These are phyloP conservation scores for Trichopoda pennipes DNA, from an alignment of 2,888 invertebrate genomes.

Conservation along the genomic window DNA sequence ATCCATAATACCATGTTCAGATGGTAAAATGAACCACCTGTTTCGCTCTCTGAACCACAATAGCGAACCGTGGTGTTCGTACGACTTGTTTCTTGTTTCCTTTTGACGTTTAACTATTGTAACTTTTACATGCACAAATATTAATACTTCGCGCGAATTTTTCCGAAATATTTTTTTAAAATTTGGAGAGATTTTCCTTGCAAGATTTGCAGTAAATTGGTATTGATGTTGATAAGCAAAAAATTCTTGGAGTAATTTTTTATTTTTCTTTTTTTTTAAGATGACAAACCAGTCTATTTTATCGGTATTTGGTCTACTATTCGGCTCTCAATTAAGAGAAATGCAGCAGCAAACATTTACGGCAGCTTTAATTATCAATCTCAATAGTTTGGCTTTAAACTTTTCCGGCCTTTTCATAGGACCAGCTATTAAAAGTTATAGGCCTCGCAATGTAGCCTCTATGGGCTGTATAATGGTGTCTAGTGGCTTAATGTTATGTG, in stretches of 20 bases:
- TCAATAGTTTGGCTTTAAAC: constrained; percentile 82
- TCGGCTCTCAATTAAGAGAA: constrained; percentile 84
- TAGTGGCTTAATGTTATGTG: constrained; percentile 82
- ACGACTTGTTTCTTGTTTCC: no score
- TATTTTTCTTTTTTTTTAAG: constrained; percentile 76
- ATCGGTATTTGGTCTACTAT: constrained; percentile 86
- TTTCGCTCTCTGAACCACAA: no score
- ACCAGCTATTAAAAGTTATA: constrained; percentile 84
- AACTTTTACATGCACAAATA: no score
- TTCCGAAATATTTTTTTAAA: no score
- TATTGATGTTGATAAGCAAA: no score
- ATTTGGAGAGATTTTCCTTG: no score
- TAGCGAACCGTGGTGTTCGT: no score
- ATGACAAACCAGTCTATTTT: constrained; percentile 87
- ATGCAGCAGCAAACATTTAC: constrained; percentile 86
- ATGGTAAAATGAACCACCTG: no score
- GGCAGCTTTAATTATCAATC: constrained; percentile 86
- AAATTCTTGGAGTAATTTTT: background rate
- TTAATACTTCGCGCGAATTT: no score
- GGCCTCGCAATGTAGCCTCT: constrained; percentile 83
- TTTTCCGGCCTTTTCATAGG: constrained; percentile 86
- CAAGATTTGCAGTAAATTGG: no score
- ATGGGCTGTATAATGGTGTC: constrained; percentile 82
- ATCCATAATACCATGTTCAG: no score
- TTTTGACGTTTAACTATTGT: no score